Evolutionary conservation across 2,888 invertebrate species (phyloP).

Genomic region (Volucella inflata): DNA sequence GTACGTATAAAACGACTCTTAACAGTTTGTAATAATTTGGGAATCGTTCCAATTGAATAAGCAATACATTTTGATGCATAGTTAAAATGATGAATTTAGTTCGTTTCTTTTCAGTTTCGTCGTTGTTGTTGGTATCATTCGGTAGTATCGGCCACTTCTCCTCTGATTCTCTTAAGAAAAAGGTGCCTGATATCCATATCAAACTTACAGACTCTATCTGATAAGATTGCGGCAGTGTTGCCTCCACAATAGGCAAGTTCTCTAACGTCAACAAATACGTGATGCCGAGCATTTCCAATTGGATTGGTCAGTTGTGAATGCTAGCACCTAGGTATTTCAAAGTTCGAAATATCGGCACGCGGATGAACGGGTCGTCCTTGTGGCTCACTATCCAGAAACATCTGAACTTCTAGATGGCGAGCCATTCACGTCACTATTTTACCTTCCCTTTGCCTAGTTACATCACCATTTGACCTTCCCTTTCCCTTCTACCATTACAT

Average conservation of each 20-base stretch:
- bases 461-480: too few relatives aligned
- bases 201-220: background rate
- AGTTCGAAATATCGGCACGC: too few relatives aligned
- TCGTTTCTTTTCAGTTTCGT: conserved; percentile 1
- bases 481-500: too few relatives aligned
- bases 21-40: background rate
- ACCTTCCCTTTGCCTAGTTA: too few relatives aligned
- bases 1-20: background rate
- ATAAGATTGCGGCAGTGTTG: conserved; percentile 15
- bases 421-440: too few relatives aligned
- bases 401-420: too few relatives aligned
- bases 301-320: conserved; percentile 5
- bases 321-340: conserved; percentile 19
- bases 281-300: conserved; percentile 4
- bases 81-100: conserved; percentile 1
- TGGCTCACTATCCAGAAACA: too few relatives aligned
- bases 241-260: conserved; percentile 30
- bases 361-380: too few relatives aligned
- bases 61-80: background rate
- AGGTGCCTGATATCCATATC: conserved; percentile 1
- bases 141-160: conserved; percentile 1
- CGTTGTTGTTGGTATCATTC: background rate
- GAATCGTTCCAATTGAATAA: background rate
- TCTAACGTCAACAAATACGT: conserved; percentile 19
- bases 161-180: conserved; percentile 7